Evolutionary conservation across 2,888 invertebrate genomes (phyloP), one percentile per base, ranked within the genome.

Genomic region (Chloromyia formosa): DNA sequence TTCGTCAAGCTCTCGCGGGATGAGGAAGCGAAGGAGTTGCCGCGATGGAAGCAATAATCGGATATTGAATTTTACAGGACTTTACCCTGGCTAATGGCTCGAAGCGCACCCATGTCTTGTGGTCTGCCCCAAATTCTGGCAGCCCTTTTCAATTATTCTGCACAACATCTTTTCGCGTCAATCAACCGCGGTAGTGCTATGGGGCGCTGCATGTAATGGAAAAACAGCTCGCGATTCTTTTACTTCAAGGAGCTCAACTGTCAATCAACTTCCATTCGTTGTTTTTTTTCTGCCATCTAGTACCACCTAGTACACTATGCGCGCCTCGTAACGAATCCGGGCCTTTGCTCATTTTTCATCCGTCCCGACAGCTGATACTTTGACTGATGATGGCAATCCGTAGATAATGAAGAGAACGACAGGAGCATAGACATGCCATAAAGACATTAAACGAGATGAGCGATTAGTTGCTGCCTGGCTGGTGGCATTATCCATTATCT

Each of bases 331-430:
- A 45, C 56, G 16, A 53, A 12, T 16, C 42, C 40, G 20, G 3
- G 42, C 20, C 20, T 72, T 14, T 73, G 22, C 58, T 60, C 60
- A 60, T 60, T 73, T 61, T 71, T 71, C 71, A 35, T 58, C 72
- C 58, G 12, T 58, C 20, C 27, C 66, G 76, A 74, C 76, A 76
- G 76, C 64, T 74, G 76, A 76, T 76, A 76, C 74, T 76, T 74
- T 76, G 76, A 76, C 76, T 76, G 76, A 76, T 76, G 74, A 74
- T 74, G 71, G 72, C 66, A 66, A 45, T 60, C 58, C 72, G 66
- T 35, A 74, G 72, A 76, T 74, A 76, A 76, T 76, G 74, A 76
- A 76, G 71, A 72, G 66, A 76, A 66, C 58, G 76, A 76, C 76
- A 76, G 72, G 74, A 74, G 74, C 74, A 75, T 35, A 62, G 74